These are phyloP conservation scores for Hirtodrosophila duncani DNA, from an alignment of 2,888 invertebrate genomes.

Conservation along the genomic window DNA sequence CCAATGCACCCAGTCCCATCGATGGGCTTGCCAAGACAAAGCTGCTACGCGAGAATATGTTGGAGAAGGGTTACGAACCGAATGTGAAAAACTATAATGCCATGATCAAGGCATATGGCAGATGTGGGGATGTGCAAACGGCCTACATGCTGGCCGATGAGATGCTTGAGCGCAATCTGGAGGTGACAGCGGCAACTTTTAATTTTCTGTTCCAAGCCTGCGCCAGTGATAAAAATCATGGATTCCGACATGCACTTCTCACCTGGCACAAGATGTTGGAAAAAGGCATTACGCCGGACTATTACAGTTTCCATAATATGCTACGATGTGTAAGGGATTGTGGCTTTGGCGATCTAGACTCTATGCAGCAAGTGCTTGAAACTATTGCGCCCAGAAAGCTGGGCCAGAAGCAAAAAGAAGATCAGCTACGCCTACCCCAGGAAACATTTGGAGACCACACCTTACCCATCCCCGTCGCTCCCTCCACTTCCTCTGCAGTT, in stretches of 20 bases:
- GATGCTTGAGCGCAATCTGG: constrained; percentile 84
- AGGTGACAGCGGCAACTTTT: constrained; percentile 84
- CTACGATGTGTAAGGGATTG: constrained; percentile 89
- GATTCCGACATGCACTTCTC: constrained; percentile 83
- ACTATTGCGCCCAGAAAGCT: constrained; percentile 66
- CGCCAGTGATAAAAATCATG: constrained; percentile 86
- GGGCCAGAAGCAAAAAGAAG: too few species aligned
- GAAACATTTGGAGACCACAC: background rate
- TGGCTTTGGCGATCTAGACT: constrained; percentile 84
- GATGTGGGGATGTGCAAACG: constrained; percentile 86
- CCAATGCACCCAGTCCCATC: constrained; percentile 85
- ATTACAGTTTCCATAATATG: constrained; percentile 89
- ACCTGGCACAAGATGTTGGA: constrained; percentile 92
- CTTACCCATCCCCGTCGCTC: background rate
- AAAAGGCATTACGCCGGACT: constrained; percentile 83
- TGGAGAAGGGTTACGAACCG: constrained; percentile 83
- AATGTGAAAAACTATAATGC: constrained; percentile 90
- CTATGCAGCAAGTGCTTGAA: constrained; percentile 80
- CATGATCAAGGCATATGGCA: constrained; percentile 94
- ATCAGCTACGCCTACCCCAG: background rate
- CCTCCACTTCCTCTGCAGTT: background rate
- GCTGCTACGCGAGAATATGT: constrained; percentile 83
- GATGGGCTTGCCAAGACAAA: constrained; percentile 85
- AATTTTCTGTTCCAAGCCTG: constrained; percentile 91
- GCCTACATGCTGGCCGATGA: constrained; percentile 92